phyloP scores from a whole-genome alignment of 2,797 vertebrate genomes.

The Meda fulgida region DNA sequence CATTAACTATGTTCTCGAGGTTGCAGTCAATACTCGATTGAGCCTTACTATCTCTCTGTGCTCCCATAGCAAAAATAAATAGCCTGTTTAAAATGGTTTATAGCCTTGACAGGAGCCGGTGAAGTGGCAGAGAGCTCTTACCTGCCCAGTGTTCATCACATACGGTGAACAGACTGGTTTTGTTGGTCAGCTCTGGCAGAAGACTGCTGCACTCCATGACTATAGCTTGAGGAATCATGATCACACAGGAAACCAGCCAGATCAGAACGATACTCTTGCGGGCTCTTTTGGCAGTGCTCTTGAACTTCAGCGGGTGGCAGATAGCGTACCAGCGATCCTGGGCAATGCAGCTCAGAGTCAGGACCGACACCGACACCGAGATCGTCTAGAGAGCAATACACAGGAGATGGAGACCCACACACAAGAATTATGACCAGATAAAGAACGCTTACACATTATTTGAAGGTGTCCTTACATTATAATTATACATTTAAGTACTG shows the following conservation, averaged over 20 bases:
- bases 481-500: background rate
- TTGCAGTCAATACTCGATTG: background rate
- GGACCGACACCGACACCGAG: slow-evolving; percentile 94
- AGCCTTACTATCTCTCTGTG: background rate
- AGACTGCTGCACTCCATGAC: slow-evolving; percentile 95
- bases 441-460: background rate
- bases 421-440: background rate
- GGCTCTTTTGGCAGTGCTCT: slow-evolving; percentile 93
- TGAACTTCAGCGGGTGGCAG: slow-evolving; percentile 97
- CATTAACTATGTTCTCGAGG: background rate
- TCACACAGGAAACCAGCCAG: slow-evolving; percentile 93
- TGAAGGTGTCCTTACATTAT: background rate
- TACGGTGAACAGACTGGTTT: slow-evolving; percentile 94
- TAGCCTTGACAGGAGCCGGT: background rate
- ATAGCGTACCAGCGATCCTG: slow-evolving; percentile 98
- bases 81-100: background rate
- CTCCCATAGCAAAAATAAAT: background rate
- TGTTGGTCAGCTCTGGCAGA: slow-evolving; percentile 92
- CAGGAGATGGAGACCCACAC: background rate
- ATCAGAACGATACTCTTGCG: slow-evolving; percentile 92
- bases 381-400: slow-evolving; percentile 81
- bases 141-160: slow-evolving; percentile 96
- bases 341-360: slow-evolving; percentile 95
- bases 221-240: slow-evolving; percentile 96
- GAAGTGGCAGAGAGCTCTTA: slow-evolving; percentile 66